phyloP scores from a whole-genome alignment of 2,113 vertebrate genomes.

The Peromyscus leucopus region DNA sequence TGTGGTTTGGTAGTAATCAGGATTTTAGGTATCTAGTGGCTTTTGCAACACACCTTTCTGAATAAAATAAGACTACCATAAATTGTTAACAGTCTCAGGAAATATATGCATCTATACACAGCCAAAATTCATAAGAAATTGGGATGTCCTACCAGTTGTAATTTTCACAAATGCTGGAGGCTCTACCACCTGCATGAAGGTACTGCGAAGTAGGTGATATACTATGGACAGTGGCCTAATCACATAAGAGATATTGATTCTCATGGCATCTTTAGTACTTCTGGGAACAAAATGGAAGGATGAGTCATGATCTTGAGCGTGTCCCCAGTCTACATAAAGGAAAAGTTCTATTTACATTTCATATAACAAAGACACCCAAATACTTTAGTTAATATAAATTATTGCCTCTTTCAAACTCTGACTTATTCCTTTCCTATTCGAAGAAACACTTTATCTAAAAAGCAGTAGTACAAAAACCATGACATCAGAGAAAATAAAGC shows the following conservation, averaged over 20 bases:
- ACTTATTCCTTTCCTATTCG: not conserved
- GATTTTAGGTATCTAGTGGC: not conserved
- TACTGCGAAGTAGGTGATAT: not conserved
- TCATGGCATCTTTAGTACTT: not conserved
- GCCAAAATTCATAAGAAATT: not conserved
- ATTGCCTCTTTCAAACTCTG: not conserved
- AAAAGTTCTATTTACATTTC: not conserved
- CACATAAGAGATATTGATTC: not conserved
- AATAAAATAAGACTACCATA: not conserved
- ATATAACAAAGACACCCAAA: not conserved
- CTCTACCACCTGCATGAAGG: rapidly evolving
- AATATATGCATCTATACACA: not conserved
- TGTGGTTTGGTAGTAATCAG: too few relatives aligned
- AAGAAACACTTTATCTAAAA: not conserved
- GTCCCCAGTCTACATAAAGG: not conserved
- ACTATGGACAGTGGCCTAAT: not conserved
- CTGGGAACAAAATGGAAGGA: not conserved
- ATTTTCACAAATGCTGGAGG: not conserved
- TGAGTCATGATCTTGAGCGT: not conserved
- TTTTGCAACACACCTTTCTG: not conserved
- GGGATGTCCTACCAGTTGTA: not conserved
- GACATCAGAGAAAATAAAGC: not conserved
- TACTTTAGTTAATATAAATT: not conserved
- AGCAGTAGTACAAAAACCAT: not conserved
- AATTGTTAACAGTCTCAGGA: not conserved